Percentiles rank a stretch among this genome's conserved stretches.
phyloP scores from a whole-genome alignment of 2,888 invertebrate species.

The Tinea pellionella region DNA sequence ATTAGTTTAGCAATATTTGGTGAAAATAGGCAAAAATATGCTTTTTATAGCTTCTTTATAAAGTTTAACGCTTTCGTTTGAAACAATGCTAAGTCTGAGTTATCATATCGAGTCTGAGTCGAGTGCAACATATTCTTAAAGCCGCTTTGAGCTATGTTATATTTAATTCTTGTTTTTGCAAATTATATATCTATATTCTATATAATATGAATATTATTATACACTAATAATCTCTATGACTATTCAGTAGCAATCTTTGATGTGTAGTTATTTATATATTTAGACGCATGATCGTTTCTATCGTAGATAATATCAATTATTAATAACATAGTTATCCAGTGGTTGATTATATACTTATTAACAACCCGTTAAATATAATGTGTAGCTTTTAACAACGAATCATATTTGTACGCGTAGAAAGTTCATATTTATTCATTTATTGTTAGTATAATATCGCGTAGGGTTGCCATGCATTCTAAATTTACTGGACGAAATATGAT shows the following conservation, averaged over 20 bases:
- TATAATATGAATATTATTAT: too few relatives aligned
- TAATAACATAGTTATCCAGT: neutral
- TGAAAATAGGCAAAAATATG: too few relatives aligned
- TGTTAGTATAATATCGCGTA: too few relatives aligned
- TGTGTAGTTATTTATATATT: constrained; percentile 12
- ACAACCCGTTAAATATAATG: neutral
- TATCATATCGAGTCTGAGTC: neutral
- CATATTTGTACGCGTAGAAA: neutral
- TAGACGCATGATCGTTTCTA: neutral
- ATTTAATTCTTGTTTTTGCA: too few relatives aligned
- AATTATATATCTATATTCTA: too few relatives aligned
- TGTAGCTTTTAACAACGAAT: constrained; percentile 4
- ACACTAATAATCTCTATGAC: neutral
- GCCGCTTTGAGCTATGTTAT: too few relatives aligned
- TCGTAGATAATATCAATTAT: neutral
- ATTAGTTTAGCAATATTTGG: too few relatives aligned
- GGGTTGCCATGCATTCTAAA: too few relatives aligned
- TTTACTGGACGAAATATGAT: too few relatives aligned
- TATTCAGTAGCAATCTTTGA: constrained; percentile 15
- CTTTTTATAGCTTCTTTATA: too few relatives aligned
- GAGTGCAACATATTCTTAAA: too few relatives aligned
- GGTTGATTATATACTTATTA: too few relatives aligned
- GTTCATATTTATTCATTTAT: neutral
- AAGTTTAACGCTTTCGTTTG: neutral
- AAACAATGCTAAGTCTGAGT: neutral